Conservation (phyloP, 64 coral and sea anemone species). For the Pocillopora verrucosa region DNA sequence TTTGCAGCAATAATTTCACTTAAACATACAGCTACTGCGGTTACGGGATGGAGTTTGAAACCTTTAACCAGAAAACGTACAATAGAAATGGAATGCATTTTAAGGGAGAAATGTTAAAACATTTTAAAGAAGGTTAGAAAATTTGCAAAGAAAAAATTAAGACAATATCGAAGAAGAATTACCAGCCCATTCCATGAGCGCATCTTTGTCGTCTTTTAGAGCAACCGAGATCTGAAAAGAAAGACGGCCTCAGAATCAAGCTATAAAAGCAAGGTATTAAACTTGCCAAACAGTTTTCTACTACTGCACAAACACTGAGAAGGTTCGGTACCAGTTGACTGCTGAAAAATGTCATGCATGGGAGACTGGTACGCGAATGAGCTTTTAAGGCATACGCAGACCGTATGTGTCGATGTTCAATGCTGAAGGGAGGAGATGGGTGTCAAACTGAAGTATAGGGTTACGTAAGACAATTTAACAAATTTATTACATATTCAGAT, state of each 20-base stretch:
- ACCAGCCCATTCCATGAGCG: slow-evolving; percentile 47
- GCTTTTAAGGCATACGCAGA: neutral
- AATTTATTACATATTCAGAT: too few relatives aligned
- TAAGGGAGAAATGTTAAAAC: too few relatives aligned
- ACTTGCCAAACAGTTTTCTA: neutral
- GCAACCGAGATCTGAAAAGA: slow-evolving; percentile 21
- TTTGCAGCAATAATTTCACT: neutral
- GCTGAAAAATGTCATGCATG: neutral
- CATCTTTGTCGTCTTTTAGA: slow-evolving; percentile 25
- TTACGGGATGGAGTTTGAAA: too few relatives aligned
- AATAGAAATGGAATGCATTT: too few relatives aligned
- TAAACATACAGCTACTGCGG: too few relatives aligned
- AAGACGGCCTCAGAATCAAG: neutral
- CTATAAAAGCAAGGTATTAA: neutral
- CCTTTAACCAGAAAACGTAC: too few relatives aligned
- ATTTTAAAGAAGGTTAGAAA: too few relatives aligned
- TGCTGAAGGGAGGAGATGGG: too few relatives aligned
- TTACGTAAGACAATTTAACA: too few relatives aligned
- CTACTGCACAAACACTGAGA: neutral
- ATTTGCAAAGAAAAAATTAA: neutral
- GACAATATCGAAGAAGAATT: neutral
- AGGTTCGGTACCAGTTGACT: too few relatives aligned
- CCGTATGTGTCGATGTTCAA: too few relatives aligned
- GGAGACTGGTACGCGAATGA: neutral
- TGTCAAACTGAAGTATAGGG: too few relatives aligned